Conservation (phyloP, 2,888 invertebrate genomes). For the Frankliniella fusca region DNA sequence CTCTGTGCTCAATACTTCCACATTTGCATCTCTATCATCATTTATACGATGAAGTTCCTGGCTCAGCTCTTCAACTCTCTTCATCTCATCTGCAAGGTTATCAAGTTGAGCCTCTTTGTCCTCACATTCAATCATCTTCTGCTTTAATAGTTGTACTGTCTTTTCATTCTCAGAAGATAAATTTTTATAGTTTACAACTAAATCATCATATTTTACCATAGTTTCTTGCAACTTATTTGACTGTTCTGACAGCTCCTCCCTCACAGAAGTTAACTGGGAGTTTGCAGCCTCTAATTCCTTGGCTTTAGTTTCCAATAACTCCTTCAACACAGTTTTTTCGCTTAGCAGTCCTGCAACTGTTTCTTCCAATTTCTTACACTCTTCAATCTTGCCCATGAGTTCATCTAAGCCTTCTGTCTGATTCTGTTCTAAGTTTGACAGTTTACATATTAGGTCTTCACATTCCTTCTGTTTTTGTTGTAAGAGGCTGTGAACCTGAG, state of each 20-base stretch:
- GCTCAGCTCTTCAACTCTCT: slow-evolving; percentile 33
- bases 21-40: slow-evolving; percentile 15
- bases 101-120: slow-evolving; percentile 32
- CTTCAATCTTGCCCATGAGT: slow-evolving; percentile 33
- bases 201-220: slow-evolving; percentile 27
- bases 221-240: slow-evolving; percentile 11
- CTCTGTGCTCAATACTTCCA: neutral
- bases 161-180: neutral
- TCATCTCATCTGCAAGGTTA: slow-evolving; percentile 35
- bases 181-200: neutral
- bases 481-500: neutral
- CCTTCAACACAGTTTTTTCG: slow-evolving; percentile 23
- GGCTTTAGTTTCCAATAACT: neutral
- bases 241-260: neutral
- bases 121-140: slow-evolving; percentile 29
- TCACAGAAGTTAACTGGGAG: neutral
- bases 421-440: slow-evolving; percentile 38
- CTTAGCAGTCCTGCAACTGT: slow-evolving; percentile 21
- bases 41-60: slow-evolving; percentile 13
- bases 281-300: neutral
- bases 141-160: neutral
- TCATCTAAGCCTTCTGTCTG: slow-evolving; percentile 38
- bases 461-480: neutral
- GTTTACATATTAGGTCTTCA: slow-evolving; percentile 32
- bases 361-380: slow-evolving; percentile 23